phyloP scores from a whole-genome alignment of 2,888 invertebrate species.

The Altica lythri region DNA sequence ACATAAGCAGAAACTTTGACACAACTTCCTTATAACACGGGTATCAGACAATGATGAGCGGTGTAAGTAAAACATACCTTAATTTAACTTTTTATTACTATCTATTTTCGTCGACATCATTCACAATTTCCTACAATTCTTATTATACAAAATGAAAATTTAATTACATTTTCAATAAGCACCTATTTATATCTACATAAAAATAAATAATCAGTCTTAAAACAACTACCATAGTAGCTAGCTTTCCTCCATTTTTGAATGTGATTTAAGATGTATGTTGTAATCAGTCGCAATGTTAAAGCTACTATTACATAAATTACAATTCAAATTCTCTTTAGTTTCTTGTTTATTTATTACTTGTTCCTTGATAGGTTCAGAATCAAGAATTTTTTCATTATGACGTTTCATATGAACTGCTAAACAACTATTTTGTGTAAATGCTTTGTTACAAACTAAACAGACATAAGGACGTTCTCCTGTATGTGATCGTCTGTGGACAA shows the following conservation, averaged over 20 bases:
- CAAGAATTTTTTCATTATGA: slow-evolving; percentile 47
- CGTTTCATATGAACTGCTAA: slow-evolving; percentile 55
- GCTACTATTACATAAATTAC: slow-evolving; percentile 26
- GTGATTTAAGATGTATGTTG: slow-evolving; percentile 25
- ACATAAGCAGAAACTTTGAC: too few relatives aligned
- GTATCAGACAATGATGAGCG: too few relatives aligned
- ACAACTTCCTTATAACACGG: too few relatives aligned
- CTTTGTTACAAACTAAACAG: slow-evolving; percentile 53
- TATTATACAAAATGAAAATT: too few relatives aligned
- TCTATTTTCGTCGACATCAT: too few relatives aligned
- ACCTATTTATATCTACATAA: too few relatives aligned
- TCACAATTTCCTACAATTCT: too few relatives aligned
- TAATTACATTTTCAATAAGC: too few relatives aligned
- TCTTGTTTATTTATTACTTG: neutral
- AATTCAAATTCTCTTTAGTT: slow-evolving; percentile 24
- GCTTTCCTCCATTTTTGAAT: slow-evolving; percentile 24
- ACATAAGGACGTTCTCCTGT: slow-evolving; percentile 56
- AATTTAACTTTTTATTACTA: too few relatives aligned
- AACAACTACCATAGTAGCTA: slow-evolving; percentile 21
- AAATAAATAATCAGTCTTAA: too few relatives aligned
- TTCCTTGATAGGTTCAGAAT: neutral
- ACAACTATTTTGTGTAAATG: slow-evolving; percentile 56
- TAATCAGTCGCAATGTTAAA: slow-evolving; percentile 21
- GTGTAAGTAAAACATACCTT: too few relatives aligned
- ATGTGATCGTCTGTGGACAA: slow-evolving; percentile 54